Conservation (phyloP, 2,888 invertebrate species). For the Petrolisthes cinctipes region DNA sequence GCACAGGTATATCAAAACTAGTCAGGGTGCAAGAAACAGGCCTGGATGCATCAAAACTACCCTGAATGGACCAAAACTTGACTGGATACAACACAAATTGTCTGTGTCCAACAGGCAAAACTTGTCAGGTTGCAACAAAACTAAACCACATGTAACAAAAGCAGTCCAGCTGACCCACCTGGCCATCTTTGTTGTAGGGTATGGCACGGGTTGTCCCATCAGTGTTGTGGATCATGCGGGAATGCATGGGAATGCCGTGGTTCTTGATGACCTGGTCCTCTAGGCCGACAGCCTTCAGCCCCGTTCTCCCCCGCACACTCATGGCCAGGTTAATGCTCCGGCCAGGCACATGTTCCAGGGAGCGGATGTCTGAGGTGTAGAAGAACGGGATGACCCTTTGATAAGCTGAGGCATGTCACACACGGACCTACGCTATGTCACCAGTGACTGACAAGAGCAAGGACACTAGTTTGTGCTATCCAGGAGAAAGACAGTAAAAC, state of each 20-base stretch:
- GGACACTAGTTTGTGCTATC: too few relatives aligned
- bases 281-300: conserved; percentile 84
- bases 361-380: conserved; percentile 80
- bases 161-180: conserved; percentile 72
- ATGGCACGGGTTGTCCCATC: conserved; percentile 81
- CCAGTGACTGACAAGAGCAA: too few relatives aligned
- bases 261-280: conserved; percentile 77
- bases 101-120: background rate
- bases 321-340: conserved; percentile 95
- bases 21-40: too few relatives aligned
- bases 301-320: conserved; percentile 86
- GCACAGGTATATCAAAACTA: too few relatives aligned
- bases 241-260: conserved; percentile 90
- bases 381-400: background rate
- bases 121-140: background rate
- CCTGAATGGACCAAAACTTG: too few relatives aligned
- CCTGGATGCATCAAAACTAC: too few relatives aligned
- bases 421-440: too few relatives aligned
- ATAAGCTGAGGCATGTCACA: too few relatives aligned
- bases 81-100: too few relatives aligned
- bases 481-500: too few relatives aligned
- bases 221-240: conserved; percentile 86
- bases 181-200: conserved; percentile 83
- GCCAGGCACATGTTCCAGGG: conserved; percentile 80
- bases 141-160: too few relatives aligned